phyloP scores from a whole-genome alignment of 2,113 vertebrate species.

The Meriones unguiculatus region DNA sequence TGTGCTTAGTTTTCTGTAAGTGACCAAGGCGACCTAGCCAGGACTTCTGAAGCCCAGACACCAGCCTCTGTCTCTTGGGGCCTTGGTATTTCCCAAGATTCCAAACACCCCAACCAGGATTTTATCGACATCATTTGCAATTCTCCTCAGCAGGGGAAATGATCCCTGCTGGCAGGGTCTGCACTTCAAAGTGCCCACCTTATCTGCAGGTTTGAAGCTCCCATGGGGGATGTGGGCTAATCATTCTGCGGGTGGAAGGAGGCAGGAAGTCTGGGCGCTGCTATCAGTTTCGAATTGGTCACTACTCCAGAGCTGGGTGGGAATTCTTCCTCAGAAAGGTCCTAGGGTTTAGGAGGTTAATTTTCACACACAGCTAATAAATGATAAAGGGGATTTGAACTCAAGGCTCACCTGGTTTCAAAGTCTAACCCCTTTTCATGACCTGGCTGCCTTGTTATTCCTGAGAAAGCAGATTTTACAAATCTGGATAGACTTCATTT shows the following conservation, averaged over 20 bases:
- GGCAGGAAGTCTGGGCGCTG: background rate
- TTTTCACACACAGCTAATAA: conserved; percentile 66
- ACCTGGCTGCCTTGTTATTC: background rate
- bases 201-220: conserved; percentile 63
- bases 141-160: background rate
- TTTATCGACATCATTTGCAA: conserved; percentile 40
- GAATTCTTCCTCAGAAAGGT: conserved; percentile 22
- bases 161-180: conserved; percentile 20
- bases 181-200: conserved; percentile 72
- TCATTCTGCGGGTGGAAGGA: conserved; percentile 36
- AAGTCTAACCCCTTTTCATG: conserved; percentile 36
- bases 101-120: conserved; percentile 4
- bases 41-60: background rate
- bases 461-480: background rate
- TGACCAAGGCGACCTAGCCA: background rate
- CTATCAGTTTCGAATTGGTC: conserved; percentile 64
- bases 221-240: conserved; percentile 7
- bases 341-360: conserved; percentile 30
- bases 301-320: background rate
- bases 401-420: conserved; percentile 38
- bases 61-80: background rate
- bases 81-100: conserved; percentile 9
- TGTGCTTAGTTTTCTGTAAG: conserved; percentile 5
- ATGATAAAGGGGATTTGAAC: conserved; percentile 40
- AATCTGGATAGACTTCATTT: background rate